These are phyloP conservation scores for Protonemura montana DNA, from an alignment of 2,888 invertebrate species.

Conservation along the genomic window DNA sequence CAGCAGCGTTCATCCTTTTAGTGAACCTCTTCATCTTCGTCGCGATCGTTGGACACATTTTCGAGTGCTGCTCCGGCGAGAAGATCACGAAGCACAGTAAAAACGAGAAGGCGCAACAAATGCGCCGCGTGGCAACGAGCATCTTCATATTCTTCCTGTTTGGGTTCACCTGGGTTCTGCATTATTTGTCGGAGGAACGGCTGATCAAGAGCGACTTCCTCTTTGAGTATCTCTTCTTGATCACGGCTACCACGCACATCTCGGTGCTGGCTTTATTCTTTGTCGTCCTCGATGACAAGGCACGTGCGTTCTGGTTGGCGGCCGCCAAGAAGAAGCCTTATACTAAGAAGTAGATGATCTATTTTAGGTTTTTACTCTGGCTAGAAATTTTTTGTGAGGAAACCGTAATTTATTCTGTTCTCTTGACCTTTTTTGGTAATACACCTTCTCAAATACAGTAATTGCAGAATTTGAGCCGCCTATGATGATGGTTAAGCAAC, in stretches of 20 bases:
- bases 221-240: conserved; percentile 9
- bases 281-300: neutral
- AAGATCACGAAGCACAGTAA: neutral
- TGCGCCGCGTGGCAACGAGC: neutral
- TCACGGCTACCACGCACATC: conserved; percentile 17
- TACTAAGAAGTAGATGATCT: no score
- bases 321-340: no score
- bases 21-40: conserved; percentile 24
- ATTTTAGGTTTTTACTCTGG: no score
- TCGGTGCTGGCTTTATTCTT: neutral
- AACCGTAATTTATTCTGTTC: no score
- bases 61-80: neutral
- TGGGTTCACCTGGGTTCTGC: conserved; percentile 8
- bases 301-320: no score
- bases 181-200: conserved; percentile 1
- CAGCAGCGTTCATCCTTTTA: neutral
- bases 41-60: conserved; percentile 20
- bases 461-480: no score
- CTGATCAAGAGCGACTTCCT: neutral
- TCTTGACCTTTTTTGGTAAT: no score
- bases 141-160: neutral
- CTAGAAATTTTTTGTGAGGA: no score
- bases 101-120: neutral
- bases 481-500: no score
- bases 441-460: no score